Conservation (phyloP, 2,888 invertebrate genomes). For the Amphipyra tragopoginis region DNA sequence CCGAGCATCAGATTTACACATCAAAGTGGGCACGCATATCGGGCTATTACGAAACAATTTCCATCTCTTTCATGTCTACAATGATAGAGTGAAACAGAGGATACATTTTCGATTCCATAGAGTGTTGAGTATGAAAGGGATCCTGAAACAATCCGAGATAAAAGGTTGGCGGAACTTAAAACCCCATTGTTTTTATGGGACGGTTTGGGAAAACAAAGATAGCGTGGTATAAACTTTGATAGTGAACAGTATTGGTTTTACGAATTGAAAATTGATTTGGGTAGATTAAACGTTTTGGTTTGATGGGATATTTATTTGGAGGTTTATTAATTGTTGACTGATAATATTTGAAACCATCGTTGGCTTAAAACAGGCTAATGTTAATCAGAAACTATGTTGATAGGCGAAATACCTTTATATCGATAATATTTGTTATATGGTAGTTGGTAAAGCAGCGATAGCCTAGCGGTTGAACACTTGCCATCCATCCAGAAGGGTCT, state of each 20-base stretch:
- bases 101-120: constrained; percentile 21
- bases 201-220: constrained; percentile 60
- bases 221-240: constrained; percentile 13
- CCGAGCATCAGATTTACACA: constrained; percentile 7
- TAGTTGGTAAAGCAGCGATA: too few species aligned
- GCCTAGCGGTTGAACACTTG: too few species aligned
- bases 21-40: background rate
- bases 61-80: constrained; percentile 3
- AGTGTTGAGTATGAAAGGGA: constrained; percentile 16
- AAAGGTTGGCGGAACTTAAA: constrained; percentile 56
- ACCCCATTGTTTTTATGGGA: constrained; percentile 56
- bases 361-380: too few species aligned
- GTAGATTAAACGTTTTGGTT: constrained; percentile 23
- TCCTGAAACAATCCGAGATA: constrained; percentile 63
- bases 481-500: too few species aligned
- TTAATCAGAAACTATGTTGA: too few species aligned
- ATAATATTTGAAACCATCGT: too few species aligned
- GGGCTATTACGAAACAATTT: background rate
- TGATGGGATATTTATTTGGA: constrained; percentile 5
- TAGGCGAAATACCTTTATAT: too few species aligned
- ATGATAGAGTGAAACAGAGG: constrained; percentile 5
- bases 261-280: constrained; percentile 36
- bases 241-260: constrained; percentile 28
- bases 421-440: too few species aligned
- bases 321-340: background rate